phyloP scores from a whole-genome alignment of 2,113 vertebrate species.

The Sander vitreus region DNA sequence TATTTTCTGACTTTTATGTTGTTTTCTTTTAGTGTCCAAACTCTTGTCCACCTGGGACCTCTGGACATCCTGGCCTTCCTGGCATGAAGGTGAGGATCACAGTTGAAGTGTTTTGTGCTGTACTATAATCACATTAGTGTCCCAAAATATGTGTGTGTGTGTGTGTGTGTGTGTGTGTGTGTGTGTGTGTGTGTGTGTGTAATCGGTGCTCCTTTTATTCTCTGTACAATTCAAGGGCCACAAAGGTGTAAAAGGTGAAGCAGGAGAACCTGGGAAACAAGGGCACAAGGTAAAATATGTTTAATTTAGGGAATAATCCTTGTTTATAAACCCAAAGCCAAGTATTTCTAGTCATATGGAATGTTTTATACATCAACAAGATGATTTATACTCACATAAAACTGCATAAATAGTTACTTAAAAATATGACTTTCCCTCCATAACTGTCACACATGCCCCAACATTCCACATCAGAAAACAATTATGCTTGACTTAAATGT shows the following conservation, averaged over 20 bases:
- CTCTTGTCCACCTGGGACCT: constrained; percentile 90
- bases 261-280: constrained; percentile 96
- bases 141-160: not conserved
- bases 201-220: not conserved
- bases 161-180: not conserved
- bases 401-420: constrained; percentile 20
- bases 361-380: constrained; percentile 8
- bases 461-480: constrained; percentile 1
- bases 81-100: constrained; percentile 93
- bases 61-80: constrained; percentile 93
- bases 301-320: not conserved
- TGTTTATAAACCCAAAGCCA: not conserved
- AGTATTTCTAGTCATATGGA: not conserved
- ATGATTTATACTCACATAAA: constrained; percentile 9
- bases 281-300: constrained; percentile 92
- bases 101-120: not conserved
- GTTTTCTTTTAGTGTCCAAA: constrained; percentile 90
- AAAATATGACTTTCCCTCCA: constrained; percentile 15
- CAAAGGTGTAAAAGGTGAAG: constrained; percentile 95
- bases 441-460: constrained; percentile 21
- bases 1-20: constrained; percentile 36
- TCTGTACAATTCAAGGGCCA: constrained; percentile 87
- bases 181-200: not conserved
- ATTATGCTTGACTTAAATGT: constrained; percentile 14
- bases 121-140: not conserved